A percentile compares a stretch with the other conserved stretches of the same genome.
Conservation (phyloP, 1,140 invertebrate species). For the Aphelenchoides fujianensis region DNA sequence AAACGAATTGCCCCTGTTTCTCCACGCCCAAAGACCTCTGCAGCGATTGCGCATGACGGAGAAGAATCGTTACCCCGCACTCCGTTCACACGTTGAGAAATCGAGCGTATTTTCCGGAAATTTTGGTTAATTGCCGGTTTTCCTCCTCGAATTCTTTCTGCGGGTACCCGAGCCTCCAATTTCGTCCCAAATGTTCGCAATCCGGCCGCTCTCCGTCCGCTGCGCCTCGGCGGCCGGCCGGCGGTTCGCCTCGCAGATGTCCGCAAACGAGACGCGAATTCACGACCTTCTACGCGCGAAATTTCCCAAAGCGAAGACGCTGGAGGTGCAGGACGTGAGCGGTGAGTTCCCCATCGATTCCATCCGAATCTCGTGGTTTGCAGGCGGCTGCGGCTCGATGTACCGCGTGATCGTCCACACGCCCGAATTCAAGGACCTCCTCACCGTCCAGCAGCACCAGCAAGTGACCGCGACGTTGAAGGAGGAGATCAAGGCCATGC, state of each 20-base stretch:
- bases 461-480: slow-evolving; percentile 32
- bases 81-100: not conserved
- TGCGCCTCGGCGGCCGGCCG: too few species aligned
- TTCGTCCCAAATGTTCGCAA: not conserved
- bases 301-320: slow-evolving; percentile 14
- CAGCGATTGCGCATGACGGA: too few species aligned
- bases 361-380: slow-evolving; percentile 9
- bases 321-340: slow-evolving; percentile 9
- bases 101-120: not conserved
- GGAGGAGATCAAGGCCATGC: slow-evolving; percentile 42
- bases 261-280: slow-evolving; percentile 11
- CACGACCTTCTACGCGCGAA: slow-evolving; percentile 6
- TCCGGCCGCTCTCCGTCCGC: not conserved
- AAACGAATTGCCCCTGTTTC: too few species aligned
- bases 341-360: slow-evolving; percentile 16
- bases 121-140: not conserved
- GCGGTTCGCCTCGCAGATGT: not conserved
- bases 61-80: not conserved
- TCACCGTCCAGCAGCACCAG: slow-evolving; percentile 43
- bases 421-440: slow-evolving; percentile 35
- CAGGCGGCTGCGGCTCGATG: slow-evolving; percentile 48
- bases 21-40: too few species aligned
- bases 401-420: slow-evolving; percentile 38
- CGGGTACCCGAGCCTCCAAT: not conserved
- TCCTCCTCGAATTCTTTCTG: not conserved